Percentiles rank a stretch among this genome's conserved stretches.
Evolutionary conservation across 2,113 vertebrate species (phyloP).

Genomic region (Cricetomys ansorgei): DNA sequence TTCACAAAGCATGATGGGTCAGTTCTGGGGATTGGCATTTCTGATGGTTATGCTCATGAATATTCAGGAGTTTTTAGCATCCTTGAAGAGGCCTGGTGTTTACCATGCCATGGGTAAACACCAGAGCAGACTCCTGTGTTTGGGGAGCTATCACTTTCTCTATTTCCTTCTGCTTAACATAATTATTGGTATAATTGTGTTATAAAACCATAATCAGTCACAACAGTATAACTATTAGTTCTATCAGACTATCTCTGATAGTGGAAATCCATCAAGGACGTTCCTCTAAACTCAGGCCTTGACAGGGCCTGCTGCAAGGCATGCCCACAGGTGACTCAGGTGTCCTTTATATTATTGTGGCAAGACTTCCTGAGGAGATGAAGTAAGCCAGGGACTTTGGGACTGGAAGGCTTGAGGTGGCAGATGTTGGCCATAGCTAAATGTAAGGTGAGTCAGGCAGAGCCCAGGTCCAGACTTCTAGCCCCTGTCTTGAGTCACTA

Average conservation of each 20-base stretch:
- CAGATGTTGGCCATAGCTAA: background rate
- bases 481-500: background rate
- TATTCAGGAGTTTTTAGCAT: background rate
- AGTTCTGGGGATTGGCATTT: background rate
- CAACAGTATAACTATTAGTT: constrained; percentile 29
- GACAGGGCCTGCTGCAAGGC: background rate
- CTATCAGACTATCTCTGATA: background rate
- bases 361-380: background rate
- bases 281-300: background rate
- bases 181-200: constrained; percentile 24
- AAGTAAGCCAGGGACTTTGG: background rate
- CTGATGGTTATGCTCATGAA: background rate
- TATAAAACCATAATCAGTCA: constrained; percentile 45
- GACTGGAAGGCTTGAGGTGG: background rate
- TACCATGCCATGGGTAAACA: background rate
- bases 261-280: background rate
- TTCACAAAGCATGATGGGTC: background rate
- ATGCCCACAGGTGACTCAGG: background rate
- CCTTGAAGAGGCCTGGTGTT: background rate
- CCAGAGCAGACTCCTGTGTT: constrained; percentile 9
- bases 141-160: background rate
- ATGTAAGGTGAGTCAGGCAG: background rate
- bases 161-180: constrained; percentile 35
- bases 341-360: background rate
- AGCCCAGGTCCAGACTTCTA: background rate